Conservation (phyloP, 2,888 invertebrate genomes). For the Coleophora flavipennella region DNA sequence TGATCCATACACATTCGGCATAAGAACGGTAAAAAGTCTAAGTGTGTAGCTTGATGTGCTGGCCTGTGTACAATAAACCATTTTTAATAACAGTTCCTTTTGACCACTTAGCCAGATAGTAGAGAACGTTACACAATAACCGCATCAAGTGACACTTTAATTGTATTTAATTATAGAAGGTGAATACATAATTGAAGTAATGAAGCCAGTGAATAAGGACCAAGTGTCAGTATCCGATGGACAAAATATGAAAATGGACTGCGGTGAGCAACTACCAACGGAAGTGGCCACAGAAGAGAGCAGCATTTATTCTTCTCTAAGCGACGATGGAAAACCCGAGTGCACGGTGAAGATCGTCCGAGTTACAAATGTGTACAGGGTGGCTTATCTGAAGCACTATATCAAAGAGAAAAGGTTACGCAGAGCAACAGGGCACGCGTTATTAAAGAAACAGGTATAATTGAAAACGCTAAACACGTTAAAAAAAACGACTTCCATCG, state of each 20-base stretch:
- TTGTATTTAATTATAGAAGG: conserved; percentile 34
- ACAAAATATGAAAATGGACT: conserved; percentile 26
- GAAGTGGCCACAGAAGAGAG: conserved; percentile 25
- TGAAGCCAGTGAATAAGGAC: conserved; percentile 41
- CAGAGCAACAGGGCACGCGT: conserved; percentile 42
- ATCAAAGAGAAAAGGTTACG: conserved; percentile 53
- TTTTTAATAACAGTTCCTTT: too few relatives aligned
- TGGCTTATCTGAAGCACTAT: conserved; percentile 53
- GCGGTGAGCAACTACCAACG: conserved; percentile 24
- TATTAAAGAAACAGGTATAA: conserved; percentile 58
- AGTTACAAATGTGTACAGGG: conserved; percentile 60
- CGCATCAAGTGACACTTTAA: background rate
- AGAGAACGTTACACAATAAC: too few relatives aligned
- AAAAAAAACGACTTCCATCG: too few relatives aligned
- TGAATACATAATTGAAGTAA: conserved; percentile 38
- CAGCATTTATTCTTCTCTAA: conserved; percentile 40
- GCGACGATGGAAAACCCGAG: conserved; percentile 39
- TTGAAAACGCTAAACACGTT: too few relatives aligned
- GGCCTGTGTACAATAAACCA: too few relatives aligned
- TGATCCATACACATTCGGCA: too few relatives aligned
- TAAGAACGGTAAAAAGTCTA: too few relatives aligned
- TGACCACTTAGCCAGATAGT: too few relatives aligned
- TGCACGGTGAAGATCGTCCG: conserved; percentile 54
- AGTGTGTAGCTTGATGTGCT: too few relatives aligned
- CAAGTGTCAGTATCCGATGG: conserved; percentile 23